These are phyloP conservation scores for Ganaspis brasiliensis DNA, from an alignment of 2,888 invertebrate genomes.

Conservation along the genomic window DNA sequence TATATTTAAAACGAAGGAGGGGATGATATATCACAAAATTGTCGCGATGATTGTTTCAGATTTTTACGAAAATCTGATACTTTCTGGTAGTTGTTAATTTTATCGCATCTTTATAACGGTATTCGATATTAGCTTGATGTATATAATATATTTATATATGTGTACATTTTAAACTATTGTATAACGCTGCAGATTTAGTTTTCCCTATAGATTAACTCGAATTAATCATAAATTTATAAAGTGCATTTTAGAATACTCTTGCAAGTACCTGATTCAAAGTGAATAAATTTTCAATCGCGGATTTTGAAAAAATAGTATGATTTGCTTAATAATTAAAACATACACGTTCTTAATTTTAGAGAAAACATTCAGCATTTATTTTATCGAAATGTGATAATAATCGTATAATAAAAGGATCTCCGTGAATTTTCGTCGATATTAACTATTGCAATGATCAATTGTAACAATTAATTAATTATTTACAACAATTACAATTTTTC, in stretches of 20 bases:
- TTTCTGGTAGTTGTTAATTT: slow-evolving; percentile 13
- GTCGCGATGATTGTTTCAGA: slow-evolving; percentile 33
- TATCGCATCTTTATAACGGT: slow-evolving; percentile 23
- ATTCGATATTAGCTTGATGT: slow-evolving; percentile 30
- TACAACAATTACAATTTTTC: slow-evolving; percentile 41
- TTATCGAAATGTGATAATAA: slow-evolving; percentile 35
- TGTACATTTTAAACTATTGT: slow-evolving; percentile 22
- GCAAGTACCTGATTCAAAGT: slow-evolving; percentile 7
- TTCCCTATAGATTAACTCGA: slow-evolving; percentile 8
- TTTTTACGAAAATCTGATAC: slow-evolving; percentile 4
- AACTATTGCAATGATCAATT: slow-evolving; percentile 20
- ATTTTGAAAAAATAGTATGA: slow-evolving; percentile 23
- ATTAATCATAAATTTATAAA: slow-evolving; percentile 18
- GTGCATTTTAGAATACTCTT: not conserved
- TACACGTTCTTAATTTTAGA: not conserved
- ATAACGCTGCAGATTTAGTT: slow-evolving; percentile 21
- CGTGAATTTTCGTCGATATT: slow-evolving; percentile 19
- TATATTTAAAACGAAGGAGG: slow-evolving; percentile 40
- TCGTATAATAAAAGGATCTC: slow-evolving; percentile 16
- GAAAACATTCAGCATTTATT: slow-evolving; percentile 36
- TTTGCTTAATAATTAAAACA: slow-evolving; percentile 2
- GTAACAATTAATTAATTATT: slow-evolving; percentile 40
- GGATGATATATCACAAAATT: slow-evolving; percentile 41
- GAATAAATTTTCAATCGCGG: not conserved
- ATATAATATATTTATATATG: slow-evolving; percentile 33